Evolutionary conservation across 2,888 invertebrate genomes (phyloP), one percentile per base, ranked within the genome.

Genomic region (Diarsia rubi): DNA sequence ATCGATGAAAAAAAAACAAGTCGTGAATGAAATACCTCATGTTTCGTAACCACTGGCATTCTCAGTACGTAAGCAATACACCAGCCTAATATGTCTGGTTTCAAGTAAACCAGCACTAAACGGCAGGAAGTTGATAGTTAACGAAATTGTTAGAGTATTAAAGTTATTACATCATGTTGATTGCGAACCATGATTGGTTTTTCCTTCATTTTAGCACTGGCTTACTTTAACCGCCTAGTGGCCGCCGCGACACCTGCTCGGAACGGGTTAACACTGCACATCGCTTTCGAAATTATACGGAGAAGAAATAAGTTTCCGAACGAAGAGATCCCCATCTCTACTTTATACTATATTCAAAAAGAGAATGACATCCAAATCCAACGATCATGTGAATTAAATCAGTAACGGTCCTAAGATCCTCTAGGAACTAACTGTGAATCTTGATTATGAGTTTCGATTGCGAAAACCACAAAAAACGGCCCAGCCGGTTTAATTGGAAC

Each of bases 211-310:
- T 82, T 72, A 81, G 57, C 81, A 65, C 71, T 75, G 69, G 75
- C 73, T 79, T 78, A 81, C 83, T 83, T 85, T 86, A 84, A 78
- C 74, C 6, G 11, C 52, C 27, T 72, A 73, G 79, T 75, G 79
- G 79, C 67, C 75, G 82, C 82, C 67, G 57, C 73, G 78, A 85
- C 89, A 90, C 88, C 89, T 88, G 89, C 88, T 79, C 77, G 78
- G 78, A 92, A 92, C 92, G 77, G 88, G 92, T 92, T 93, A 88
- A 90, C 91, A 91, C 92, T 92, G 90, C 90, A 86, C 89, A 88
- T 89, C 90, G 90, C 92, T 95, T 95, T 94, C 94, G 90, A 94
- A 94, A 93, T 86, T 86, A 37, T 49, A 85, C 82, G 76, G 49
- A 59, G 37, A 69, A 88, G 88, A 88, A 90, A 90, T 90, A 49